Evolutionary conservation across 2,888 invertebrate species (phyloP), one percentile per base, ranked within the genome.

Genomic region (Cyclophora punctaria): DNA sequence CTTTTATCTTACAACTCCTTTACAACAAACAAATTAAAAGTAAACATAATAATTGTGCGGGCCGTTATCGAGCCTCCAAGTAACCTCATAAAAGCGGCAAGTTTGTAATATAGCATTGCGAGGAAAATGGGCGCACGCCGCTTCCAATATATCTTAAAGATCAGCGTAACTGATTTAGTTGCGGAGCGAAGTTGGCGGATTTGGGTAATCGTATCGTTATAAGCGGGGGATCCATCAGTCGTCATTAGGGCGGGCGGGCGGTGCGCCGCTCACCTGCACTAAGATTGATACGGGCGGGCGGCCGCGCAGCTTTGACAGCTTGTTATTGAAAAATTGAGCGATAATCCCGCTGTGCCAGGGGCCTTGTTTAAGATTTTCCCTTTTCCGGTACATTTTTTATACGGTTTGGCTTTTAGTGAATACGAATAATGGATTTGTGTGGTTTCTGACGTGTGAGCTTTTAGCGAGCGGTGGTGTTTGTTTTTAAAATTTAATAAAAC

Each of bases 311-410:
- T 64, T 73, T 78, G 85, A 83, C 83, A 80, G 81, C 67, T 75
- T 78, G 73, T 83, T 84, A 85, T 83, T 83, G 84, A 82, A 85
- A 85, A 84, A 84, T 83, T 84, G 81, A 83, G 75, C 74, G 81
- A 83, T 84, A 84, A 83, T 81, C 80, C 79, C 77, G 57, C 62
- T 57, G 71, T 71, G 73, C 53, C 52, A 50, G 34, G 66, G 64
- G 59, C 66, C 68, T 70, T 77, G 72, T 78, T 78, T 74, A 76
- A 78, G 76, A 73, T 73, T 80, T 73, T 68, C 65, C 55, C 63
- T 64, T 66, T 62, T 56, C 55, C 58, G 55, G 51, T 44, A 46
- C 44, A 45, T 56, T 59, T 52, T 57, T 56, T 47, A 58, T 59
- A 51, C 48, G 56, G 48, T 56, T 60, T 58, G 58, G 56, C 55